Percentiles rank a stretch among this genome's conserved stretches.
These are phyloP conservation scores for Enchytraeus crypticus DNA, from an alignment of 2,888 invertebrate genomes.

Conservation along the genomic window DNA sequence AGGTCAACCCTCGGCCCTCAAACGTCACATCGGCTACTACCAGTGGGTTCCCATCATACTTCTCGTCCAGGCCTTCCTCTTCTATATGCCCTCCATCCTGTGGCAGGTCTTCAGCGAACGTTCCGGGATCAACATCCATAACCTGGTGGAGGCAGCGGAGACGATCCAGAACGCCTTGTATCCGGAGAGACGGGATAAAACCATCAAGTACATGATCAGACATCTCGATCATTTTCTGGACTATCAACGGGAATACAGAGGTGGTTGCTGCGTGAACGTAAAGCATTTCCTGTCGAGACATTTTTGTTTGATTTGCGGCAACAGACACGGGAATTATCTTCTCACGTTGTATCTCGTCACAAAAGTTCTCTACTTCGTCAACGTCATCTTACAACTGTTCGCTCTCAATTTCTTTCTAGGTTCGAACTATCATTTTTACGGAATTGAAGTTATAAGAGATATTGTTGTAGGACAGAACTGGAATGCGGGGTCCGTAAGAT, in stretches of 20 bases:
- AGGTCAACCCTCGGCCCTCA: slow-evolving; percentile 8
- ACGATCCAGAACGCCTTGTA: slow-evolving; percentile 44
- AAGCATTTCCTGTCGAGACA: slow-evolving; percentile 45
- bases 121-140: slow-evolving; percentile 49
- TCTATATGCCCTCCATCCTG: slow-evolving; percentile 47
- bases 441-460: slow-evolving; percentile 51
- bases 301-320: slow-evolving; percentile 46
- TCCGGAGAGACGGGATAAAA: slow-evolving; percentile 48
- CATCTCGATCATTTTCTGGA: slow-evolving; percentile 52
- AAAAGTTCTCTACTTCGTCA: slow-evolving; percentile 49
- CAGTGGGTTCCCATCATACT: too few species aligned
- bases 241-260: slow-evolving; percentile 43
- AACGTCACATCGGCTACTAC: slow-evolving; percentile 20
- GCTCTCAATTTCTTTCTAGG: slow-evolving; percentile 52
- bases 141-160: slow-evolving; percentile 42
- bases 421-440: slow-evolving; percentile 48
- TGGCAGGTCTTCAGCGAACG: slow-evolving; percentile 24
- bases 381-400: slow-evolving; percentile 51
- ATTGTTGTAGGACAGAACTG: slow-evolving; percentile 46
- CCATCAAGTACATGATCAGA: slow-evolving; percentile 50
- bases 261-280: slow-evolving; percentile 43
- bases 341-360: slow-evolving; percentile 50
- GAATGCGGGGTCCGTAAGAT: slow-evolving; percentile 41
- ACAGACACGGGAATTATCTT: slow-evolving; percentile 50
- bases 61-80: slow-evolving; percentile 49